Evolutionary conservation across 2,113 vertebrate species (phyloP).

Genomic region (cat (Felis catus)): DNA sequence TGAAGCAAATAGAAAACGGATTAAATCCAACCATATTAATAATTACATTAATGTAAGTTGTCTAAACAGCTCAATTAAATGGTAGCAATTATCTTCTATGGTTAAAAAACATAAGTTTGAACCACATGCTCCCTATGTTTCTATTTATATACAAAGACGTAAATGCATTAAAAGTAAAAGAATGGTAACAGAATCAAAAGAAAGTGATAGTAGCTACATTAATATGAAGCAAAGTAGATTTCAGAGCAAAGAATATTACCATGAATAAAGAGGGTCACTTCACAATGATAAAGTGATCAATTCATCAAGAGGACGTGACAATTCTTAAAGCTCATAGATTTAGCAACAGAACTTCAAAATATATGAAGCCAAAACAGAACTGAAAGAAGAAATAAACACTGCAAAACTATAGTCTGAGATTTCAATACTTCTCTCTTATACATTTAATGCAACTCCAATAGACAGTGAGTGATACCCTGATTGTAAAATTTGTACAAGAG

Average conservation of each 20-base stretch:
- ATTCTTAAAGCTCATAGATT: not conserved
- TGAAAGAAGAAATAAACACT: not conserved
- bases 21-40: not conserved
- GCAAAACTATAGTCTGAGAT: not conserved
- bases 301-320: not conserved
- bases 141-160: not conserved
- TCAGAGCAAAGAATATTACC: not conserved
- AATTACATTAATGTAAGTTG: not conserved
- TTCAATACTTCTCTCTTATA: not conserved
- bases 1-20: not conserved
- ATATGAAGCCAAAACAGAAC: not conserved
- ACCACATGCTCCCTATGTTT: not conserved
- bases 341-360: not conserved
- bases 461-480: not conserved
- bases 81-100: not conserved
- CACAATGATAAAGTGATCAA: not conserved
- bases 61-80: not conserved
- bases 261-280: not conserved
- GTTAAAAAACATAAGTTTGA: not conserved
- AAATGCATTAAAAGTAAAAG: not conserved
- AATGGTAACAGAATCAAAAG: not conserved
- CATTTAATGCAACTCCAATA: not conserved
- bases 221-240: not conserved
- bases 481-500: not conserved
- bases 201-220: not conserved